Conservation (phyloP, 2,888 invertebrate genomes). For the Ellobium chinense region DNA sequence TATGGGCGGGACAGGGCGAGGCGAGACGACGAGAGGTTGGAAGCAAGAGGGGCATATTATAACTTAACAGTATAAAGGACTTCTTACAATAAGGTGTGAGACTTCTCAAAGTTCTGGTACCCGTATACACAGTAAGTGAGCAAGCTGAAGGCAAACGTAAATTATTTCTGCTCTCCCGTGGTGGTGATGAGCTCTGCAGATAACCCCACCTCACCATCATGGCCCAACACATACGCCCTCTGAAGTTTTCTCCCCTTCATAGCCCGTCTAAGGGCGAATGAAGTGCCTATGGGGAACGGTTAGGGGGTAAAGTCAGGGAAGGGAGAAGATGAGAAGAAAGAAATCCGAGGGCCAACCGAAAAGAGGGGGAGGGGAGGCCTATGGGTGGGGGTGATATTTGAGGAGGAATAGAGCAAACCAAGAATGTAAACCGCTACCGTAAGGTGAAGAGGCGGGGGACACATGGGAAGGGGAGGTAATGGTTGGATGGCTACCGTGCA, state of each 20-base stretch:
- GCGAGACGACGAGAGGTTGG: no score
- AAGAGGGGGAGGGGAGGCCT: not conserved
- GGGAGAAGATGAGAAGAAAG: not conserved
- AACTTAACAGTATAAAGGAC: no score
- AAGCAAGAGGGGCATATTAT: no score
- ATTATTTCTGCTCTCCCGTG: not conserved
- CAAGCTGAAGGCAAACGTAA: not conserved
- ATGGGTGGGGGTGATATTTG: not conserved
- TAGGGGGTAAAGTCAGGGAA: not conserved
- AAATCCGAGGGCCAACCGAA: not conserved
- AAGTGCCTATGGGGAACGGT: not conserved
- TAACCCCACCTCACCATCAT: not conserved
- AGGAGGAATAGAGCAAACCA: no score
- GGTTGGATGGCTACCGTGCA: no score
- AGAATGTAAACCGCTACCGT: no score
- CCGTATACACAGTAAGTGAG: not conserved
- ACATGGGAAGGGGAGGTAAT: no score
- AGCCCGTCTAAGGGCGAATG: no score
- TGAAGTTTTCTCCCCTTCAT: not conserved
- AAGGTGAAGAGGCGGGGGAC: no score
- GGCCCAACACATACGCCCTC: not conserved
- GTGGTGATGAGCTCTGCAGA: not conserved
- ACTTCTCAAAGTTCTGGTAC: not conserved
- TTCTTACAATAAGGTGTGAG: no score
- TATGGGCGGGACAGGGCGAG: no score